Evolutionary conservation across 2,113 vertebrate species (phyloP), one percentile per base, ranked within the genome.

Genomic region (Barbus barbus): DNA sequence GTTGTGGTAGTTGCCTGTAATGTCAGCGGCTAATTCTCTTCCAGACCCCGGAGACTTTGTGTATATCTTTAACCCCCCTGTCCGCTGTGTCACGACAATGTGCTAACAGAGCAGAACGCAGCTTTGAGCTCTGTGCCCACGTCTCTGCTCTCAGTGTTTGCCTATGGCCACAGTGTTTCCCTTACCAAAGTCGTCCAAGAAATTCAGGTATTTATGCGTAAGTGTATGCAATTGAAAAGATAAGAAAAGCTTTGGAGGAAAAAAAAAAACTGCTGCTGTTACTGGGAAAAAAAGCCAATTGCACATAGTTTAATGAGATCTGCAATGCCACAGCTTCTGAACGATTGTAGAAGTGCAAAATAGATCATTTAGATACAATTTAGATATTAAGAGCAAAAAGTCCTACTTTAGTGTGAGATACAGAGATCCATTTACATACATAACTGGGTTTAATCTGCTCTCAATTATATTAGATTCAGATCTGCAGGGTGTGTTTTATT

Each of bases 51-150:
- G 60, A 9, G 58, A 65, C 38, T n/a, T 61, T 18, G 77, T 78
- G 53, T 61, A 44, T 78, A 78, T 41, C n/a, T 78, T 78, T 78
- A 78, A 44, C 56, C 77, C 13, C 56, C 41, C 3, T 78, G 77
- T 78, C 58, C 18, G 13, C 14, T 44, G 33, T 78, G 56, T 44
- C 56, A 61, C 44, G 33, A 3, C 6, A 61, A 41, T 61, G 22
- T 78, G 33, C 12, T 38, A n/a, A 26, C 6, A n/a, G 22, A 41
- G 76, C 76, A 41, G 76, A 78, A 78, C 13, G 0, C 22, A 61
- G 22, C 72, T 48, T 24, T 73, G 71, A 44, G 71, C 38, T 44
- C 6, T 77, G 46, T 77, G 20, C 48, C 48, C 18, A 38, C 53
- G 7, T 38, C 28, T 44, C 41, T 48, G n/a, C 33, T 33, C 11